Evolutionary conservation across 2,113 vertebrate genomes (phyloP), one percentile per base, ranked within the genome.

Genomic region (Psophia crepitans): DNA sequence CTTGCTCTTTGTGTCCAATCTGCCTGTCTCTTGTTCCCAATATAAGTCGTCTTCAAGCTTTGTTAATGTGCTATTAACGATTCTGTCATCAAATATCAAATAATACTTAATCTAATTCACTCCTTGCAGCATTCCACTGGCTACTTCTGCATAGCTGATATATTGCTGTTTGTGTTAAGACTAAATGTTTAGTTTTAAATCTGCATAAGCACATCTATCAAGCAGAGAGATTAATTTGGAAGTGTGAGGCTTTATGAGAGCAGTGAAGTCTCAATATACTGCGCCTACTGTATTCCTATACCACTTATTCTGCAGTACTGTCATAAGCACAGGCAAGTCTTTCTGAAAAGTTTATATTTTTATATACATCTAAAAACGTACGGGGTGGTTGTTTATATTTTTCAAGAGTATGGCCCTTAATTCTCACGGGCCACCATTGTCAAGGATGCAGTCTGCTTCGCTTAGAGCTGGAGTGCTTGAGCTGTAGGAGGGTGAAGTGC

Each of bases 51-150:
- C 83, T 63, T 78, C 48, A 71, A 3, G 69, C 64, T 94, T 89
- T 88, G 89, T 87, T 95, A 82, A 84, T 78, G 61, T 39, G 20
- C 76, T 95, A 30, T 68, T 97, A 92, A 92, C 82, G 69, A 89
- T 82, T 84, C 88, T 96, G 80, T 87, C 69, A 78, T 93, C 64
- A 87, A 80, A 75, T 81, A 86, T 87, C 86, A 96, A 97, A 96
- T 97, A 87, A 78, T 89, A 78, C 51, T 94, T 92, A 75, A 87
- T 96, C 76, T 92, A 57, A 71, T 33, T 6, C 8, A 16, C 44
- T 97, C 68, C 54, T 87, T 93, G 44, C 57, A 93, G 65, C 73
- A 71, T 87, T 92, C 76, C 60, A 51, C 53, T 81, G 76, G 69
- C 77, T 81, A 20, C 61, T 94, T 76, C 80, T 81, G 76, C 48